Evolutionary conservation across 1,140 invertebrate species (phyloP).

Genomic region (Fragariocoptes setiger): DNA sequence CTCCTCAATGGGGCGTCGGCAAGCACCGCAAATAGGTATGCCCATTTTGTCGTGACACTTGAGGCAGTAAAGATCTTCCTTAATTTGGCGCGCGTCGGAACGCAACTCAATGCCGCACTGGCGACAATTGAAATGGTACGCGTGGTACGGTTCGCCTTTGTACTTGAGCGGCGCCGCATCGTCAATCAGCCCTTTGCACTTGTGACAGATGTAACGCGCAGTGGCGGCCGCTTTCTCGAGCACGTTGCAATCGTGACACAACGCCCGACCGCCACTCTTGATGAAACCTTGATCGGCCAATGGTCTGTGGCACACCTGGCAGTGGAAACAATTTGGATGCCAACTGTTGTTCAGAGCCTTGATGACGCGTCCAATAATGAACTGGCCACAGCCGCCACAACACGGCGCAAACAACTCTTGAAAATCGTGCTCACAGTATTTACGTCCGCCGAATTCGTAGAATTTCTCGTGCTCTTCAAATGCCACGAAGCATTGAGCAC

Average conservation of each 20-base stretch:
- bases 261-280: slow-evolving; percentile 48
- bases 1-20: slow-evolving; percentile 78
- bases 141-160: slow-evolving; percentile 84
- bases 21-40: slow-evolving; percentile 71
- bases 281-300: slow-evolving; percentile 90
- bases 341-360: slow-evolving; percentile 97
- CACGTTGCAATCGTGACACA: slow-evolving; percentile 90
- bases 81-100: slow-evolving; percentile 69
- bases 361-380: slow-evolving; percentile 87
- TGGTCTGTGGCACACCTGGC: slow-evolving; percentile 60
- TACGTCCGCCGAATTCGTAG: slow-evolving; percentile 62
- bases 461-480: slow-evolving; percentile 7
- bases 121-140: slow-evolving; percentile 95
- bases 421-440: slow-evolving; percentile 98
- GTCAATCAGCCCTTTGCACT: slow-evolving; percentile 86
- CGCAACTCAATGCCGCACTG: slow-evolving; percentile 25
- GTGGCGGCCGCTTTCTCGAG: slow-evolving; percentile 70
- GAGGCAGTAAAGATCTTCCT: slow-evolving; percentile 79
- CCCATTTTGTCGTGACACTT: slow-evolving; percentile 99
- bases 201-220: slow-evolving; percentile 90
- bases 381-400: slow-evolving; percentile 82
- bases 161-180: slow-evolving; percentile 50
- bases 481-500: slow-evolving; percentile 10
- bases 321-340: slow-evolving; percentile 90
- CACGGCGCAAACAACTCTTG: slow-evolving; percentile 92